Evolutionary conservation across 1,140 invertebrate species (phyloP), one percentile per base, ranked within the genome.

Genomic region (Antheraea mylitta): DNA sequence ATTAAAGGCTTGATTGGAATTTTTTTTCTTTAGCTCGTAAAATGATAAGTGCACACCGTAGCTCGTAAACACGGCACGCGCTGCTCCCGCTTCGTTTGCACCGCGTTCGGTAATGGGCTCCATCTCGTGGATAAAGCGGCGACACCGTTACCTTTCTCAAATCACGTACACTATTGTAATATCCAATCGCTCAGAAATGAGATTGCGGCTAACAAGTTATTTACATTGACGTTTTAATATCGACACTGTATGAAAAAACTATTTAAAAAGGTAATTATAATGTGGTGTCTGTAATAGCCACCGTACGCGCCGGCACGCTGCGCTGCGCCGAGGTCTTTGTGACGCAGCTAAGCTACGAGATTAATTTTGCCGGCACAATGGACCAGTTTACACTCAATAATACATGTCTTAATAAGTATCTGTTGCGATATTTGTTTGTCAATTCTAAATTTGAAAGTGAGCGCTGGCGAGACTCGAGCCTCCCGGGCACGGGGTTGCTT

Each of bases 221-320:
- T 92, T 92, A 92, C 89, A 87, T 92, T 92, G 89, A 92, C 89
- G 89, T 92, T 92, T 90, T 90, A 92, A 92, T 92, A 89, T 89
- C 86, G 80, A 83, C 79, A 82, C 72, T 74, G 78, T 62, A 73
- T 84, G 83, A 86, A 85, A 89, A 91, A 92, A 90, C 89, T 90
- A 90, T 92, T 91, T 90, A 90, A 92, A 91, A 91, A 89, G 76
- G 85, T 91, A 91, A 91, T 91, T 91, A 91, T 89, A 91, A 91
- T 81, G 77, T 84, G 77, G 84, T 82, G 78, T 79, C 79, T 75
- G 89, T 89, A 91, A 89, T 85, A 88, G 87, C 83, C 82, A 81
- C 83, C 74, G 89, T 86, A 88, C 85, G 86, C 81, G 82, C 79
- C 79, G 87, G 84, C 86, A 84, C 73, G 45, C 45, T 16, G 45